Percentiles rank a stretch among this genome's conserved stretches.
Conservation (phyloP, 2,888 invertebrate species). For the Agrilus cyanescens region DNA sequence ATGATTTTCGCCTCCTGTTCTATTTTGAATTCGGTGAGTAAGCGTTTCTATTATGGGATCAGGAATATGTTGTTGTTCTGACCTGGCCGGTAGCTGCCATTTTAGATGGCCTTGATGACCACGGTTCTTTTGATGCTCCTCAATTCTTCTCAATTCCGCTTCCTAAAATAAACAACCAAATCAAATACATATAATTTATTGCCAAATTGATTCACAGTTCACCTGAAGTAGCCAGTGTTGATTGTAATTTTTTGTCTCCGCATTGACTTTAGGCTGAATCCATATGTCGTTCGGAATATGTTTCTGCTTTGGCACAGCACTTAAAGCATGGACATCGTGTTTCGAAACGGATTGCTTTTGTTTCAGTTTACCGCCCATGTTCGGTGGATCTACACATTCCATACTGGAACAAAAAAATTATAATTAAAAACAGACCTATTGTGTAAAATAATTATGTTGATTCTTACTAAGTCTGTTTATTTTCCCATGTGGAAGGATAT, state of each 20-base stretch:
- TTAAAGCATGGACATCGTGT: conserved; percentile 55
- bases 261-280: conserved; percentile 53
- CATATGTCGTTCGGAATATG: conserved; percentile 60
- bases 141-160: conserved; percentile 73
- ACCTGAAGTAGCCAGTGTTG: conserved; percentile 89
- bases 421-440: too few relatives aligned
- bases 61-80: conserved; percentile 44
- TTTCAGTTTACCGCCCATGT: conserved; percentile 7
- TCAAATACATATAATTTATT: conserved; percentile 6
- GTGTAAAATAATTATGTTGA: conserved; percentile 11
- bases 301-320: conserved; percentile 67
- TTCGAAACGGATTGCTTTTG: conserved; percentile 49
- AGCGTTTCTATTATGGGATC: conserved; percentile 58
- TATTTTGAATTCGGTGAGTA: conserved; percentile 57
- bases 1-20: conserved; percentile 28
- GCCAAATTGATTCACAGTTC: conserved; percentile 1
- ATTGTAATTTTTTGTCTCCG: conserved; percentile 51
- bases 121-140: conserved; percentile 38
- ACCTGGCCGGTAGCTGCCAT: conserved; percentile 24
- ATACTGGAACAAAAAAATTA: too few relatives aligned
- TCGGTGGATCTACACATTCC: too few relatives aligned
- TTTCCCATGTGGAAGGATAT: conserved; percentile 45
- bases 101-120: conserved; percentile 17
- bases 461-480: conserved; percentile 32
- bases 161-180: conserved; percentile 45